Percentiles rank a stretch among this genome's conserved stretches.
phyloP scores from a whole-genome alignment of 2,888 invertebrate species.

The Sesia bembeciformis region DNA sequence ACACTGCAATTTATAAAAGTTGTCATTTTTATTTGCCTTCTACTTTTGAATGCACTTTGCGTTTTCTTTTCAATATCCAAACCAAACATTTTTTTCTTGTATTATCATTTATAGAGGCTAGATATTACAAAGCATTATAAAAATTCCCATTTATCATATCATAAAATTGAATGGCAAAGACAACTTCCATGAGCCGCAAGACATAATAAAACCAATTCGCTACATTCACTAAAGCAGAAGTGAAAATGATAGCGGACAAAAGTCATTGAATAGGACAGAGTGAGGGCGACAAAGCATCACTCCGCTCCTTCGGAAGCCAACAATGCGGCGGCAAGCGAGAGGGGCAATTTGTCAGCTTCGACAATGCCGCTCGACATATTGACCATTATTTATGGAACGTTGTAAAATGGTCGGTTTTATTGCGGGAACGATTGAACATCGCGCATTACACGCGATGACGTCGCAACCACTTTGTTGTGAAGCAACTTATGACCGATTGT shows the following conservation, averaged over 20 bases:
- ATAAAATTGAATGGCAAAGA: slow-evolving; percentile 39
- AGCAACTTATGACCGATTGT: slow-evolving; percentile 21
- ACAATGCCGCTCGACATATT: slow-evolving; percentile 69
- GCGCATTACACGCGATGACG: slow-evolving; percentile 62
- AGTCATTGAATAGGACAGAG: slow-evolving; percentile 45
- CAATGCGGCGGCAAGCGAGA: slow-evolving; percentile 63
- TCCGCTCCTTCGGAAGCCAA: slow-evolving; percentile 48
- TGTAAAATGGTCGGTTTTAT: slow-evolving; percentile 64
- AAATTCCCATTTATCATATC: slow-evolving; percentile 56
- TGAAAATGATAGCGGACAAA: slow-evolving; percentile 68
- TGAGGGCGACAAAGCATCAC: slow-evolving; percentile 38
- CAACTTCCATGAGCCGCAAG: slow-evolving; percentile 39
- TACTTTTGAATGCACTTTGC: slow-evolving; percentile 27
- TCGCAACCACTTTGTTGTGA: slow-evolving; percentile 47
- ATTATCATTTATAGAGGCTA: slow-evolving; percentile 33
- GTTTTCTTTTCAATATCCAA: slow-evolving; percentile 37
- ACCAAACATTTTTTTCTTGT: slow-evolving; percentile 36
- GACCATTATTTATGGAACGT: slow-evolving; percentile 71
- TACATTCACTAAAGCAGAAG: slow-evolving; percentile 45
- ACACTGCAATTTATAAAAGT: no score
- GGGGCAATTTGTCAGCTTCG: slow-evolving; percentile 70
- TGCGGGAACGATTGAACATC: slow-evolving; percentile 64
- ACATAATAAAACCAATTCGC: slow-evolving; percentile 59
- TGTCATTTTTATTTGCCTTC: slow-evolving; percentile 41
- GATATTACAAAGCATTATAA: slow-evolving; percentile 38